Base-by-base conservation (phyloP, 2,888 invertebrate genomes). In the Megamerina dolium region DNA sequence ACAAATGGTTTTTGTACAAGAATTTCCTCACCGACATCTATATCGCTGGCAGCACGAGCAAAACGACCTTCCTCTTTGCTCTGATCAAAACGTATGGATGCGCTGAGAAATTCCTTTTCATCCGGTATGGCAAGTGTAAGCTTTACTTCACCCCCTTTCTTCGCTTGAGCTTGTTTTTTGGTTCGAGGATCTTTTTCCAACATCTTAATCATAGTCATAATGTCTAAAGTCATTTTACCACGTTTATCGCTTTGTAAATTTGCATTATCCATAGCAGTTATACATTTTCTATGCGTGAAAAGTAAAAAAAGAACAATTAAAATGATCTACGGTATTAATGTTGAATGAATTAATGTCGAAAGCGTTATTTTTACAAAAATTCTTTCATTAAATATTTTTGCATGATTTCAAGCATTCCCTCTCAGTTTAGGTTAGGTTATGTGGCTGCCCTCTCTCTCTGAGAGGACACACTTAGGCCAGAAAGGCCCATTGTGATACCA, bases 1-100 rank as follows among this genome's bases (percentile, higher is more conserved):
- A 83, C 82, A 57, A 83, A 80, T 2, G 91, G 81, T 50, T 77
- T 78, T 63, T 91, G 90, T 8, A 83, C 74, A 0, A 86, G 66
- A 43, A 91, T 63, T 38, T 83, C 75, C 57, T 87, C 83, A 0
- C 90, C 90, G 3, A 83, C 79, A 49, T 75, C 72, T 9, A 91
- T 81, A 56, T 85, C 77, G 45, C 77, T 75, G 0, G 75, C 74
- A 1, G 90, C 87, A 21, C 78, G 75, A 0, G 85, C 88, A 63
- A 79, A 87, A 57, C 90, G 76, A 1, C 91, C 91, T 59, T 77
- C 76, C 3, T 70, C 64, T 16, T 75, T 73, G 41, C 79, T 79
- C 46, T 77, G 75, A 38, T 78, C 78, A 48, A 88, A 78, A 42
- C 75, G 74, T 3, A 89, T 74, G 1, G 79, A 75, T 5, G 77